Evolutionary conservation across 2,113 vertebrate species (phyloP).

Genomic region (Coturnix japonica): DNA sequence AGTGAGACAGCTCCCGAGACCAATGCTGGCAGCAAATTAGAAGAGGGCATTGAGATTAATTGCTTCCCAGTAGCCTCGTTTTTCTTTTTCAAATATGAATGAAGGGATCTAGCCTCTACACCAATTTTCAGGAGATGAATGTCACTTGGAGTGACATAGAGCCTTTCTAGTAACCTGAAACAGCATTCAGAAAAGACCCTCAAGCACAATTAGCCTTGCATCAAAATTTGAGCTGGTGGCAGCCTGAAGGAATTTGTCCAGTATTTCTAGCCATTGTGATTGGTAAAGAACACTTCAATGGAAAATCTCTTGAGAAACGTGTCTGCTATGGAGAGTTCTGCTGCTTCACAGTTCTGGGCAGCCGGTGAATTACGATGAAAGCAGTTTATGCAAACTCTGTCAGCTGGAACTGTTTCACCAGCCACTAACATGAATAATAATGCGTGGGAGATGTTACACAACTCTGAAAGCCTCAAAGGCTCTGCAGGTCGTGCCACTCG

Average conservation of each 20-base stretch:
- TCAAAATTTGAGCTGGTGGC: not conserved
- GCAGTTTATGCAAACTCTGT: not conserved
- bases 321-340: not conserved
- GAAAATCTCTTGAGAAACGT: slow-evolving; percentile 2
- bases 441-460: not conserved
- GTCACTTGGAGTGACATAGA: not conserved
- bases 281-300: not conserved
- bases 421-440: not conserved
- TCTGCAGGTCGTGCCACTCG: not conserved
- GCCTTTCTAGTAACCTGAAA: not conserved
- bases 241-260: not conserved
- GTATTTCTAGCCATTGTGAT: not conserved
- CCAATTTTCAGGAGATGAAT: not conserved
- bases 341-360: not conserved
- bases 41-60: not conserved
- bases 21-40: not conserved
- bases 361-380: not conserved
- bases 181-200: not conserved
- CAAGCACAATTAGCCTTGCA: not conserved
- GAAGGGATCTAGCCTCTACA: not conserved
- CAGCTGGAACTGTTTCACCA: not conserved
- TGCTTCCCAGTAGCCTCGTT: not conserved
- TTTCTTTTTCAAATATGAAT: not conserved
- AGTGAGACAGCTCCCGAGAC: not conserved
- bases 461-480: not conserved